Conservation (phyloP, 1,140 invertebrate genomes). For the Riptortus pedestris region DNA sequence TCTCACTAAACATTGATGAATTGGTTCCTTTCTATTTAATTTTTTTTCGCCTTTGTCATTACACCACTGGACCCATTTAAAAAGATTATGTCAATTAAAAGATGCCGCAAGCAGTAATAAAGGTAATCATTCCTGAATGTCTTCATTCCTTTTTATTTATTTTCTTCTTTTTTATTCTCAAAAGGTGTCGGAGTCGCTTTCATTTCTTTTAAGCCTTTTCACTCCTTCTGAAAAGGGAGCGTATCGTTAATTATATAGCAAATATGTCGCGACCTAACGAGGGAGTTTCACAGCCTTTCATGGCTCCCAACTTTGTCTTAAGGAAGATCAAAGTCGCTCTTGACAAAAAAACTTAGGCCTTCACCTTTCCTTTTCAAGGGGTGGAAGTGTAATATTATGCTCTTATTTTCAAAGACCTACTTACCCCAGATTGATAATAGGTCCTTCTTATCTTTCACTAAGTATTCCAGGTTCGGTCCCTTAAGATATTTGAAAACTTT, state of each 20-base stretch:
- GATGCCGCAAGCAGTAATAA: slow-evolving; percentile 10
- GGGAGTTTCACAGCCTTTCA: slow-evolving; percentile 1
- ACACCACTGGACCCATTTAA: background rate
- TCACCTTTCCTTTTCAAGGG: slow-evolving; percentile 1
- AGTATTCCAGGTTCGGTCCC: background rate
- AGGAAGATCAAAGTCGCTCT: slow-evolving; percentile 13
- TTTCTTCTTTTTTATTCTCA: slow-evolving; percentile 10
- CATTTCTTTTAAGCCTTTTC: slow-evolving; percentile 12
- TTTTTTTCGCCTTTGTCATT: background rate
- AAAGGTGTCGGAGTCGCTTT: slow-evolving; percentile 13
- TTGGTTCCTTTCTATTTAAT: slow-evolving; percentile 3
- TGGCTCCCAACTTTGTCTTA: slow-evolving; percentile 4
- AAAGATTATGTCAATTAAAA: slow-evolving; percentile 13
- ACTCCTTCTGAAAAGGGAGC: background rate
- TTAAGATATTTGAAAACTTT: too few species aligned
- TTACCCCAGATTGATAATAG: slow-evolving; percentile 5
- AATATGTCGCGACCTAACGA: slow-evolving; percentile 15
- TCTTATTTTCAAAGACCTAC: background rate
- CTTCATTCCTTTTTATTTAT: background rate
- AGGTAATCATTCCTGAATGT: slow-evolving; percentile 13
- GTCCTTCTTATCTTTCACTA: slow-evolving; percentile 1
- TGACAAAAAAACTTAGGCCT: slow-evolving; percentile 13
- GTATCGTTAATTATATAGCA: slow-evolving; percentile 17
- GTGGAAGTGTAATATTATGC: slow-evolving; percentile 1
- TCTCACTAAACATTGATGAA: slow-evolving; percentile 3